These are phyloP conservation scores for Drosophila lutescens DNA, from an alignment of 2,888 invertebrate species.

Conservation along the genomic window DNA sequence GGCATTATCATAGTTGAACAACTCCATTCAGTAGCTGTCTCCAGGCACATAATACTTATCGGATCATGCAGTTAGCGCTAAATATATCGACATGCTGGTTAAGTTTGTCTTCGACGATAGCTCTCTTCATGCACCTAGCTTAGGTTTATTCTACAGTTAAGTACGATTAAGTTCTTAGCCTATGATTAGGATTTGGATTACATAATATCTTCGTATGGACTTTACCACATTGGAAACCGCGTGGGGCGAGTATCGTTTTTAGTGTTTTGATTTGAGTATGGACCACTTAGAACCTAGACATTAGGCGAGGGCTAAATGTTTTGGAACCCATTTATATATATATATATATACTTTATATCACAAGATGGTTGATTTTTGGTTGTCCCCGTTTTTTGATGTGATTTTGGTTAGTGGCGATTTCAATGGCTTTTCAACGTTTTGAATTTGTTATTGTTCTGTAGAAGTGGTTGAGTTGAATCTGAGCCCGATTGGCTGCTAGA, in stretches of 20 bases:
- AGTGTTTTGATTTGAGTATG: constrained; percentile 55
- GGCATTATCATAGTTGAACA: constrained; percentile 1
- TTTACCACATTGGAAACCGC: constrained; percentile 67
- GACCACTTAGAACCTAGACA: constrained; percentile 65
- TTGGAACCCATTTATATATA: constrained; percentile 47
- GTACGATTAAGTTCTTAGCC: constrained; percentile 53
- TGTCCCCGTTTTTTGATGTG: constrained; percentile 35
- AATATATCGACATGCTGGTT: constrained; percentile 46
- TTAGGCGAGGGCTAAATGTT: constrained; percentile 37
- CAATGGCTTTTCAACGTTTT: constrained; percentile 68
- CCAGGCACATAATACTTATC: constrained; percentile 56
- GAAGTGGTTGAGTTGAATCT: constrained; percentile 38
- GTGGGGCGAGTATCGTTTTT: constrained; percentile 54
- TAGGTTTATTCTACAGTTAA: constrained; percentile 23
- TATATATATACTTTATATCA: constrained; percentile 70
- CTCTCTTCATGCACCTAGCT: constrained; percentile 32
- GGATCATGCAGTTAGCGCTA: constrained; percentile 55
- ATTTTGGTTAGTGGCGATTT: constrained; percentile 57
- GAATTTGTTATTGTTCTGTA: constrained; percentile 70
- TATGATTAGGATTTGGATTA: constrained; percentile 36
- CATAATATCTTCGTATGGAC: constrained; percentile 53
- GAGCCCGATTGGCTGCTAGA: constrained; percentile 49
- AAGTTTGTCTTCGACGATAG: constrained; percentile 12
- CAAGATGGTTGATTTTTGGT: constrained; percentile 58
- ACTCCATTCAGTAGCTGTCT: constrained; percentile 7